A percentile compares a stretch with the other conserved stretches of the same genome.
Conservation (phyloP, 2,113 vertebrate genomes). For the Prinia subflava region DNA sequence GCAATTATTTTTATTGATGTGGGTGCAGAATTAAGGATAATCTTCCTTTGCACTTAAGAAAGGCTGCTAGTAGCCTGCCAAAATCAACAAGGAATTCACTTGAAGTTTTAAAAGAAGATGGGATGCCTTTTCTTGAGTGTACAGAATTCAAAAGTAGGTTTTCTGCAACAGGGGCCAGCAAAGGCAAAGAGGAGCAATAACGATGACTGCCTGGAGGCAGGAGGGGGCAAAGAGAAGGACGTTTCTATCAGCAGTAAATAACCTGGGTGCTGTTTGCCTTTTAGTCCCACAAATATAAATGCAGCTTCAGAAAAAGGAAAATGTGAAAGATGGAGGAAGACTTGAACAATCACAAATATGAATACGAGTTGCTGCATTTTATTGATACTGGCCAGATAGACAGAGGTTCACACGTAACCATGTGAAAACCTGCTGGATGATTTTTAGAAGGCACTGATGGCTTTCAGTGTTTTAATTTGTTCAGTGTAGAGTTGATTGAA, state of each 20-base stretch:
- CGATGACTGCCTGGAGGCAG: fast-evolving
- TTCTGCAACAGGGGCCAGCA: not conserved
- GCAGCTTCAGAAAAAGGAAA: not conserved
- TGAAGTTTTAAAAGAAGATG: not conserved
- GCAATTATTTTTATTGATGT: not conserved
- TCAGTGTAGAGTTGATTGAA: not conserved
- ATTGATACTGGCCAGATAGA: not conserved
- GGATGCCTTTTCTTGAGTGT: not conserved
- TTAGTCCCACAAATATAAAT: not conserved
- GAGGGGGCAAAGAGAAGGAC: not conserved
- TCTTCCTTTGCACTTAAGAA: not conserved
- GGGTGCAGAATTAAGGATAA: not conserved
- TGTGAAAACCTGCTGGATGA: not conserved
- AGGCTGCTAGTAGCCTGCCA: not conserved
- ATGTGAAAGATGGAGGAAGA: not conserved
- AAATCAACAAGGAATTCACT: not conserved
- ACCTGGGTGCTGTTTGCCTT: not conserved
- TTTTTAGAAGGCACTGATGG: not conserved
- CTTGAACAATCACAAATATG: not conserved
- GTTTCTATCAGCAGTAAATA: constrained; percentile 6
- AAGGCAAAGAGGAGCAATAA: not conserved
- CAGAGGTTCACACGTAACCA: not conserved
- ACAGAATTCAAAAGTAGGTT: not conserved
- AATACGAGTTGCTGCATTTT: not conserved
- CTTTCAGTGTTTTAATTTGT: not conserved